phyloP scores from a whole-genome alignment of 2,113 vertebrate species.

The Camelus dromedarius region DNA sequence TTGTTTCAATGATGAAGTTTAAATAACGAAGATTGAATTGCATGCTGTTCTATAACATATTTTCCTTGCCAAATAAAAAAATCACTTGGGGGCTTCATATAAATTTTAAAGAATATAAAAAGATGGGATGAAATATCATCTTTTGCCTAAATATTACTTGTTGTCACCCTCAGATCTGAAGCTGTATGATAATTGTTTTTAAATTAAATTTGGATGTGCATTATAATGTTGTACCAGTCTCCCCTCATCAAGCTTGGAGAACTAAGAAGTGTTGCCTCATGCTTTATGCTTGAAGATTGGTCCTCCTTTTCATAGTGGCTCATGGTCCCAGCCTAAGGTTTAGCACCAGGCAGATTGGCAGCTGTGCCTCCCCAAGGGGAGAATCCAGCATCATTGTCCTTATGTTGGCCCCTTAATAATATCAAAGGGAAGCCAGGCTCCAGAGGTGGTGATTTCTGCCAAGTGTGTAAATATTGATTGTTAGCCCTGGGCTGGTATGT shows the following conservation, averaged over 20 bases:
- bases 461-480: neutral
- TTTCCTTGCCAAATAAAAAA: slow-evolving; percentile 49
- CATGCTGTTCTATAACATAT: neutral
- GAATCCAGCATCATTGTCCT: neutral
- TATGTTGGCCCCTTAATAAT: neutral
- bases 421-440: neutral
- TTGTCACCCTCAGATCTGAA: neutral
- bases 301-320: neutral
- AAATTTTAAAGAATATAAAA: slow-evolving; percentile 30
- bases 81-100: neutral
- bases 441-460: neutral
- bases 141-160: slow-evolving; percentile 6
- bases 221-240: neutral
- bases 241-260: neutral
- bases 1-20: neutral
- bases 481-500: neutral
- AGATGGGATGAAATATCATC: neutral
- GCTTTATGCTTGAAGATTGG: neutral
- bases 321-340: neutral
- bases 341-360: neutral
- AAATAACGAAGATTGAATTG: slow-evolving; percentile 1
- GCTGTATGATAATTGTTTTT: slow-evolving; percentile 23
- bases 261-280: neutral
- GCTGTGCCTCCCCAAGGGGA: neutral
- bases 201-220: neutral